Conservation (phyloP, 2,113 vertebrate species). For the Chlorodrepanis virens region DNA sequence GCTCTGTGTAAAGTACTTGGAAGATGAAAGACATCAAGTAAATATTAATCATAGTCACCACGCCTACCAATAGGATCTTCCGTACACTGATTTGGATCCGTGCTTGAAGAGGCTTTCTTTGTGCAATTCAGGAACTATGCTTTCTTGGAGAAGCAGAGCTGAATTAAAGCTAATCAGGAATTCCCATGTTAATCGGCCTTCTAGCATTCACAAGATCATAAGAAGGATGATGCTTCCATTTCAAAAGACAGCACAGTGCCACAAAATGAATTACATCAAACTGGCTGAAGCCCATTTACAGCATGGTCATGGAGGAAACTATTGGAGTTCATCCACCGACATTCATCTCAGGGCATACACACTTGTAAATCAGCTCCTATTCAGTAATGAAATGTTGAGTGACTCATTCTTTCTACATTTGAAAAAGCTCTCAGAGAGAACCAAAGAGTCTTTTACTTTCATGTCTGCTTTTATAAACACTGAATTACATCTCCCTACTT, state of each 20-base stretch:
- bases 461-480: constrained; percentile 8
- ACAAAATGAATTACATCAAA: constrained; percentile 1
- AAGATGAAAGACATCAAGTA: constrained; percentile 43
- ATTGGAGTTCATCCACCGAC: not conserved
- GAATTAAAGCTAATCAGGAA: constrained; percentile 55
- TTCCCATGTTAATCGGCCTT: constrained; percentile 23
- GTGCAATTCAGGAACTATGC: constrained; percentile 8
- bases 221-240: constrained; percentile 31
- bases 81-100: not conserved
- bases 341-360: not conserved
- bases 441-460: constrained; percentile 23
- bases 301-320: constrained; percentile 2
- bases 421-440: constrained; percentile 35
- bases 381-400: constrained; percentile 32
- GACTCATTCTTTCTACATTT: constrained; percentile 32
- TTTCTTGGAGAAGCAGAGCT: constrained; percentile 2
- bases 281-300: constrained; percentile 22
- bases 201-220: constrained; percentile 12
- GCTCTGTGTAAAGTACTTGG: constrained; percentile 15
- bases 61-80: constrained; percentile 46
- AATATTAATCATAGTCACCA: constrained; percentile 51
- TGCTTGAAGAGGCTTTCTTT: constrained; percentile 28
- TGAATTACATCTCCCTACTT: constrained; percentile 1
- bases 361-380: constrained; percentile 50
- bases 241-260: constrained; percentile 7